A percentile compares a stretch with the other conserved stretches of the same genome.
phyloP scores from a whole-genome alignment of 1,140 invertebrate genomes.

The Ganaspis sp. region DNA sequence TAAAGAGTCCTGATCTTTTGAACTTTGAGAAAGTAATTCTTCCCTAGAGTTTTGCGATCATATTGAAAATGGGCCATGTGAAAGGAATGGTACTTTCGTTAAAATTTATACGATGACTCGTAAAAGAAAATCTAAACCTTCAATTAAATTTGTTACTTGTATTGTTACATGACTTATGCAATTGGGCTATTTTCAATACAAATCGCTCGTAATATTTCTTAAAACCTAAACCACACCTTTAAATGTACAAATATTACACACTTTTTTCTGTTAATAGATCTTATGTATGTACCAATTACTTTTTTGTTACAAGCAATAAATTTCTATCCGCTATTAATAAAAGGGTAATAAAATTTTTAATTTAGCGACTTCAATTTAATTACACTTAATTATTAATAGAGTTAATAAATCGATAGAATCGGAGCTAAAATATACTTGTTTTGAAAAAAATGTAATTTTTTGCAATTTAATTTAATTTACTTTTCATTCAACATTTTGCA shows the following conservation, averaged over 20 bases:
- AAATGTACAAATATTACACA: slow-evolving; percentile 23
- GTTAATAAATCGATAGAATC: too few relatives aligned
- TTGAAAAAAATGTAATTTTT: too few relatives aligned
- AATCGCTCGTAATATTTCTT: neutral
- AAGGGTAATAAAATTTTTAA: too few relatives aligned
- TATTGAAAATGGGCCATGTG: slow-evolving; percentile 23
- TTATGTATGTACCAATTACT: too few relatives aligned
- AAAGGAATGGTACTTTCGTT: slow-evolving; percentile 20
- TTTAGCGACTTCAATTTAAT: too few relatives aligned
- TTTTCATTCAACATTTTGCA: too few relatives aligned
- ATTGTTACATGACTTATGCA: neutral
- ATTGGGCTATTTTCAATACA: neutral
- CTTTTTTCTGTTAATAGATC: slow-evolving; percentile 41
- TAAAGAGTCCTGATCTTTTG: too few relatives aligned
- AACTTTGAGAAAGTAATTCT: neutral
- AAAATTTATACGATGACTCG: slow-evolving; percentile 1
- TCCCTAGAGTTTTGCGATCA: neutral
- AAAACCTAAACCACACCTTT: neutral
- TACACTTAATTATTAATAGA: too few relatives aligned
- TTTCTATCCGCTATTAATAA: too few relatives aligned
- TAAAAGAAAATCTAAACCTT: neutral
- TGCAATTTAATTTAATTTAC: too few relatives aligned
- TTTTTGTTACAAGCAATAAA: too few relatives aligned
- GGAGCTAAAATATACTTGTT: too few relatives aligned
- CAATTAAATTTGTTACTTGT: neutral